phyloP scores from a whole-genome alignment of 2,113 vertebrate species.

The Dipodomys spectabilis region DNA sequence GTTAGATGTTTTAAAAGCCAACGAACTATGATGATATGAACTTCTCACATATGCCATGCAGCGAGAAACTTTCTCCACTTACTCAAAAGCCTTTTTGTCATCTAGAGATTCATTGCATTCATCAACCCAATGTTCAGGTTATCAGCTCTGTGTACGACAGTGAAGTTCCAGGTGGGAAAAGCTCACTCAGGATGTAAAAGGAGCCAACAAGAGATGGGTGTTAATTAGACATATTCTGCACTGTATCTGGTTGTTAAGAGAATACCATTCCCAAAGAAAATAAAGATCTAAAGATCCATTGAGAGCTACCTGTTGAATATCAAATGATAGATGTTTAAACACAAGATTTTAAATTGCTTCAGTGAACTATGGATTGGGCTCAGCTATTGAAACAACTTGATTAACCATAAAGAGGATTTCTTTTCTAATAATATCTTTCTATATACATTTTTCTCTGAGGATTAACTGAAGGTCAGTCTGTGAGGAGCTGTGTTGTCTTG shows the following conservation, averaged over 20 bases:
- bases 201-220: slow-evolving; percentile 53
- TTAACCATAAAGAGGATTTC: slow-evolving; percentile 68
- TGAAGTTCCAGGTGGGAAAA: slow-evolving; percentile 21
- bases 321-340: slow-evolving; percentile 77
- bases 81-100: background rate
- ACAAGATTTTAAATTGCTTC: slow-evolving; percentile 67
- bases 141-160: slow-evolving; percentile 51
- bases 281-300: slow-evolving; percentile 63
- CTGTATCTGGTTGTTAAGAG: slow-evolving; percentile 60
- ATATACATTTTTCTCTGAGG: slow-evolving; percentile 68
- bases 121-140: slow-evolving; percentile 47
- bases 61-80: background rate
- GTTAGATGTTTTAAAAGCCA: background rate
- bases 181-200: background rate
- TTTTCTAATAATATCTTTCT: slow-evolving; percentile 60
- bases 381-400: slow-evolving; percentile 70
- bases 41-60: background rate
- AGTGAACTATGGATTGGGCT: slow-evolving; percentile 74
- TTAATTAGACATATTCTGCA: slow-evolving; percentile 71
- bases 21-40: background rate
- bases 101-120: slow-evolving; percentile 33
- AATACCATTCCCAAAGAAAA: slow-evolving; percentile 74
- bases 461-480: slow-evolving; percentile 75
- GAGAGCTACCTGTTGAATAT: slow-evolving; percentile 10
- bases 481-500: slow-evolving; percentile 69